phyloP scores from a whole-genome alignment of 2,797 vertebrate species.

The Bryconaethiops microstoma region DNA sequence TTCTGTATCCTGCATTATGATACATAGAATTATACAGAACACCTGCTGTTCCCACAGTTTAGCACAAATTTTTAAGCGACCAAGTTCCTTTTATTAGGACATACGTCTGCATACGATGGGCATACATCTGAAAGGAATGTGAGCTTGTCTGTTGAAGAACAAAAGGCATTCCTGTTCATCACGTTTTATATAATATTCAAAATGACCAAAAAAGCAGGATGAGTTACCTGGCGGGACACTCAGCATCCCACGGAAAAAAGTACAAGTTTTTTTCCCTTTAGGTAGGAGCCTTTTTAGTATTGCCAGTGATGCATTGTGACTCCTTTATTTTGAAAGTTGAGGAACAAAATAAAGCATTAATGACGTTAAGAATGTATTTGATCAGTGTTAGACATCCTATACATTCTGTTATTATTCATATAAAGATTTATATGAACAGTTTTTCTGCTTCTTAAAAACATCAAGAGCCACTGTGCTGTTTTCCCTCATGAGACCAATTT shows the following conservation, averaged over 20 bases:
- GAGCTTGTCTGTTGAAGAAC: conserved; percentile 17
- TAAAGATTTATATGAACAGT: neutral
- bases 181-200: neutral
- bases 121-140: conserved; percentile 3
- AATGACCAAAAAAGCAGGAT: neutral
- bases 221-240: neutral
- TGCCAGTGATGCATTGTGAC: too few relatives aligned
- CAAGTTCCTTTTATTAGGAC: too few relatives aligned
- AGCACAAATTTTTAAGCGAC: too few relatives aligned
- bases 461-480: conserved; percentile 5
- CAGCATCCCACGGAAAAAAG: neutral
- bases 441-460: conserved; percentile 11
- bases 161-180: neutral
- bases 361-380: too few relatives aligned
- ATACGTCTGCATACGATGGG: too few relatives aligned
- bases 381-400: too few relatives aligned
- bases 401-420: neutral
- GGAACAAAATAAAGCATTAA: too few relatives aligned
- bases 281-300: neutral
- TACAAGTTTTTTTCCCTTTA: neutral
- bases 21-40: too few relatives aligned
- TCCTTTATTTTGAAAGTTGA: too few relatives aligned
- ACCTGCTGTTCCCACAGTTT: too few relatives aligned
- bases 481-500: conserved; percentile 35
- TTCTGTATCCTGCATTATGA: too few relatives aligned